phyloP scores from a whole-genome alignment of 2,113 vertebrate genomes.

The Lagopus muta region DNA sequence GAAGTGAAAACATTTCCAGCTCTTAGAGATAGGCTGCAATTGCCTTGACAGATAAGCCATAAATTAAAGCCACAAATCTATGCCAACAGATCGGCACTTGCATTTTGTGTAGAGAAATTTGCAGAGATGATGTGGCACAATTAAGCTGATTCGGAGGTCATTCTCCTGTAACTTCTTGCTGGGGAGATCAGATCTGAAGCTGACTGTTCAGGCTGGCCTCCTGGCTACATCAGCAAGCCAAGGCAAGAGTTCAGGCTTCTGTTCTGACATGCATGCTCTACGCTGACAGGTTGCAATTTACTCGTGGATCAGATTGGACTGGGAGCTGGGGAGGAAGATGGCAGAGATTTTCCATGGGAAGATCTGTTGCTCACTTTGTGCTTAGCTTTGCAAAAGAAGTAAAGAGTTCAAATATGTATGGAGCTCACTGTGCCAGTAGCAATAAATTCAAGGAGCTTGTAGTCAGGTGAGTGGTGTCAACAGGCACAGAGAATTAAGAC shows the following conservation, averaged over 20 bases:
- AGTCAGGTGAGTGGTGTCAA: neutral
- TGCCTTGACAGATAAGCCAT: neutral
- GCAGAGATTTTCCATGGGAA: neutral
- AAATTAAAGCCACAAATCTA: neutral
- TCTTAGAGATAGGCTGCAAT: neutral
- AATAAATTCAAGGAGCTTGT: neutral
- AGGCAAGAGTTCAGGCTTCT: neutral
- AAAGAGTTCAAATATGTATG: neutral
- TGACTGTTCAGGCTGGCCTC: fast-evolving
- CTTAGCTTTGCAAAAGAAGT: neutral
- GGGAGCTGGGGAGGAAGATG: neutral
- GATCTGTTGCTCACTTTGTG: neutral
- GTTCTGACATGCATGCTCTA: fast-evolving
- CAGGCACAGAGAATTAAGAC: neutral
- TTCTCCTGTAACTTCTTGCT: neutral
- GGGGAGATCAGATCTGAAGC: neutral
- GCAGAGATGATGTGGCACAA: neutral
- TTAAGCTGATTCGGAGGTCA: neutral
- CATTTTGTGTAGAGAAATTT: neutral
- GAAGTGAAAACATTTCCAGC: neutral
- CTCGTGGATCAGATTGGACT: neutral
- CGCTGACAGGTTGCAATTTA: neutral
- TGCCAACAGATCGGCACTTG: neutral
- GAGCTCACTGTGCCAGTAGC: neutral
- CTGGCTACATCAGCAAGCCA: neutral